Base-by-base conservation (phyloP, 2,888 invertebrate species). In the Synergus gifuensis region DNA sequence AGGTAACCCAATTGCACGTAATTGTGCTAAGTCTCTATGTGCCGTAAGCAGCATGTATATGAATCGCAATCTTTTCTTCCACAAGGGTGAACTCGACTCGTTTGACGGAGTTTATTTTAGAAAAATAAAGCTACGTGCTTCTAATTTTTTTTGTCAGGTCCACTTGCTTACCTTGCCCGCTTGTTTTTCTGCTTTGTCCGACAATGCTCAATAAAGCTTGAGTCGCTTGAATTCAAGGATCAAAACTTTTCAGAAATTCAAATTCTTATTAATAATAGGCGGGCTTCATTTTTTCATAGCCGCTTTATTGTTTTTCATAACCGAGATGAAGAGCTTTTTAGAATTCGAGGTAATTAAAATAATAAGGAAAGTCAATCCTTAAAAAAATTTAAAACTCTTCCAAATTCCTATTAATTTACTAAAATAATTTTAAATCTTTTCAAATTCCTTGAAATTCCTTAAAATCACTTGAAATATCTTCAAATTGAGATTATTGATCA, bases 51-150 rank as follows among this genome's bases (percentile, higher is more conserved):
- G 73, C 67, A 54, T 76, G 80, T 80, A 82, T 84, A 82, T 78
- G 81, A 83, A 80, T 84, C 83, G 46, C 78, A 69, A 69, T 79
- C 83, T 66, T 78, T 78, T 77, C 73, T 63, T 78, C 79, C 64
- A 67, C 64, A 81, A 82, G 82, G 81, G 81, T 79, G 63, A 44
- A 79, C 77, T 64, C 77, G 76, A 62, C 62, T 49, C 81, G 80
- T 78, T 79, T 83, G 83, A 84, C 86, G 85, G 83, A 82, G 79
- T 81, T 83, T 86, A 86, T 86, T 87, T 86, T 84, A 81, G 82
- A 83, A 86, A 78, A 77, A 79, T 78, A 76, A 81, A 84, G 80
- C 82, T 86, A 77, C 77, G 76, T 80, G 69, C 54, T 54, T 73
- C 36, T 54, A 73, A 73, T 73, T 54, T 22, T 73, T 46, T 67